Evolutionary conservation across 2,888 invertebrate species (phyloP).

Genomic region (Esperia sulphurella): DNA sequence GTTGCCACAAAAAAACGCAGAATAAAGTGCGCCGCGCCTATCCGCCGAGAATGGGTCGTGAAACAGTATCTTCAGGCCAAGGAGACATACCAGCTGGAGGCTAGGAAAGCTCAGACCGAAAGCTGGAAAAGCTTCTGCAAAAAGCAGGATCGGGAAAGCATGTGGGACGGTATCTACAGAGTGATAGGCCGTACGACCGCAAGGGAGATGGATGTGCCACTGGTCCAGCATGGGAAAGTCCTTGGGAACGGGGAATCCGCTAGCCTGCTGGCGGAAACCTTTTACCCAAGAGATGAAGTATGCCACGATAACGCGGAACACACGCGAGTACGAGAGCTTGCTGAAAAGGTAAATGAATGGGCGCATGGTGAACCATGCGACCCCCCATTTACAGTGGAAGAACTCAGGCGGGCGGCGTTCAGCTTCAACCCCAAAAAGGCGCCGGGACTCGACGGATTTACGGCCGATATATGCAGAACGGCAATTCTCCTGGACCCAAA

Average conservation of each 20-base stretch:
- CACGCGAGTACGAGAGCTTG: neutral
- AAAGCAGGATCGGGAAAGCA: slow-evolving; percentile 14
- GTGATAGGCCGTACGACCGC: neutral
- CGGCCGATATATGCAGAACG: slow-evolving; percentile 8
- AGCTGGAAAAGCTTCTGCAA: slow-evolving; percentile 22
- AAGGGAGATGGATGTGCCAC: neutral
- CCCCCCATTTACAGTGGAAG: neutral
- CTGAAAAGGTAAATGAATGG: neutral
- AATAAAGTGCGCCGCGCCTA: slow-evolving; percentile 9
- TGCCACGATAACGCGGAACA: neutral
- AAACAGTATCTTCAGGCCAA: slow-evolving; percentile 13
- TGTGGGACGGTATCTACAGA: slow-evolving; percentile 11
- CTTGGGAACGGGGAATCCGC: slow-evolving; percentile 5
- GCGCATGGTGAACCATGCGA: neutral
- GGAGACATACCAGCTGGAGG: slow-evolving; percentile 13
- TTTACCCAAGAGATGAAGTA: slow-evolving; percentile 4
- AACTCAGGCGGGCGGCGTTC: neutral
- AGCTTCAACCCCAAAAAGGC: slow-evolving; percentile 14
- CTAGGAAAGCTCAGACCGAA: slow-evolving; percentile 6
- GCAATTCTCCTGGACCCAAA: neutral
- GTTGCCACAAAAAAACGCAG: slow-evolving; percentile 5
- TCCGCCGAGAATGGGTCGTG: slow-evolving; percentile 12
- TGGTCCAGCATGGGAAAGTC: neutral
- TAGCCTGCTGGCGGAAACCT: neutral
- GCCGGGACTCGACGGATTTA: slow-evolving; percentile 13